Base-by-base conservation (phyloP, 2,797 vertebrate species). In the Oophaga sylvatica region DNA sequence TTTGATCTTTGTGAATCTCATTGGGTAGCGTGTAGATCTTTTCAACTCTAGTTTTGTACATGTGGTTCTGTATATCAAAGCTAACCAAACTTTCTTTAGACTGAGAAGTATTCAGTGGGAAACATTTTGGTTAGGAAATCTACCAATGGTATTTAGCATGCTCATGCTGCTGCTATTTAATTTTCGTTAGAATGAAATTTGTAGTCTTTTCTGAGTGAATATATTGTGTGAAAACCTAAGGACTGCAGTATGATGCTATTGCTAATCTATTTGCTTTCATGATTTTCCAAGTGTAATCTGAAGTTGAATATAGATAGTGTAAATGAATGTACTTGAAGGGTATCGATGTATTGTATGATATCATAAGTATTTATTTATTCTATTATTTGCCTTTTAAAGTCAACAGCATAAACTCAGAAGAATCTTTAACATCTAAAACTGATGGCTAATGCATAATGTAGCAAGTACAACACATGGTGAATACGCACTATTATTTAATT, bases 71-170 rank as follows among this genome's bases (percentile, higher is more conserved):
- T 91, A 91, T 84, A 82, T 89, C 92, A 92, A 90, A 90, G 90
- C 90, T 94, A 92, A 83, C 57, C 85, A 90, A 93, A 90, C 90
- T 82, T 94, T 94, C 63, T 91, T 92, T 90, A 94, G 88, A 89
- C 92, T 94, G 90, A 93, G 91, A 92, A 92, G 92, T 94, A 92
- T 93, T 89, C 93, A 92, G 94, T 93, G 92, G 92, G 91, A 93
- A 91, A 90, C 89, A 91, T 90, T 94, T 95, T 95, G 93, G 92
- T 92, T 91, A 92, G 91, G 92, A 93, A 94, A 91, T 65, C 90
- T 94, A 93, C 90, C 93, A 95, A 95, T 93, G 94, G 91, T 95
- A 93, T 93, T 95, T 94, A 95, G 95, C 95, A 96, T 96, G 95
- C 94, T 90, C 92, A 92, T 93, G 93, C 93, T 94, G 93, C 92